These are phyloP conservation scores for Phengaris arion DNA, from an alignment of 2,888 invertebrate genomes.

Conservation along the genomic window DNA sequence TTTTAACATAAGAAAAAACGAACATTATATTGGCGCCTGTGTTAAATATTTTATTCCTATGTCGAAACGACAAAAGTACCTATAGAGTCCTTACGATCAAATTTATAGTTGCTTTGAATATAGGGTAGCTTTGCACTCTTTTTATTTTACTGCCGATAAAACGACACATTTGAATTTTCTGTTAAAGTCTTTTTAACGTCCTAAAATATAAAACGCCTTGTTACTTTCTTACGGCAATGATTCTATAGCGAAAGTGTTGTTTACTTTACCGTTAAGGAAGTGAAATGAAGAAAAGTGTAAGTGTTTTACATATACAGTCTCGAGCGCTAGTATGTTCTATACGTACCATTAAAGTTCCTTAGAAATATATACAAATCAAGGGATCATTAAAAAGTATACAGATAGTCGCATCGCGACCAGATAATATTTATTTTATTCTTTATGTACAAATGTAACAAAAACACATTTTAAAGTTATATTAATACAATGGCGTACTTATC, in stretches of 20 bases:
- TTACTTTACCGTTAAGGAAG: constrained; percentile 19
- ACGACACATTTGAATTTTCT: constrained; percentile 62
- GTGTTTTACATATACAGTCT: not conserved
- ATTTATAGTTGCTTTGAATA: constrained; percentile 59
- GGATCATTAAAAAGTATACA: constrained; percentile 37
- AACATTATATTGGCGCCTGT: too few species aligned
- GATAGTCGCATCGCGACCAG: too few species aligned
- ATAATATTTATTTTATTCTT: too few species aligned
- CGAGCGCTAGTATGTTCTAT: not conserved
- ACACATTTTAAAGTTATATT: too few species aligned
- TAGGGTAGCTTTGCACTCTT: constrained; percentile 64
- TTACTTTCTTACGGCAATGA: constrained; percentile 29
- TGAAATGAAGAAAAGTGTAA: too few species aligned
- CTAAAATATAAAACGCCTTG: constrained; percentile 33
- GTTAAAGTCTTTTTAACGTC: constrained; percentile 33
- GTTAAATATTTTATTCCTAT: not conserved
- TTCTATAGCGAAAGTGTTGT: constrained; percentile 2
- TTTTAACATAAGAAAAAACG: not conserved
- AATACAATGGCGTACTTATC: too few species aligned
- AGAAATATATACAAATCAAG: not conserved
- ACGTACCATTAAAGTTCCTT: not conserved
- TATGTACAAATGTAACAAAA: too few species aligned
- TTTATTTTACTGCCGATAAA: constrained; percentile 69
- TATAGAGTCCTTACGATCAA: constrained; percentile 46
- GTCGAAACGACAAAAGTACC: not conserved